Evolutionary conservation across 2,888 invertebrate species (phyloP).

Genomic region (Idaea dimidiata): DNA sequence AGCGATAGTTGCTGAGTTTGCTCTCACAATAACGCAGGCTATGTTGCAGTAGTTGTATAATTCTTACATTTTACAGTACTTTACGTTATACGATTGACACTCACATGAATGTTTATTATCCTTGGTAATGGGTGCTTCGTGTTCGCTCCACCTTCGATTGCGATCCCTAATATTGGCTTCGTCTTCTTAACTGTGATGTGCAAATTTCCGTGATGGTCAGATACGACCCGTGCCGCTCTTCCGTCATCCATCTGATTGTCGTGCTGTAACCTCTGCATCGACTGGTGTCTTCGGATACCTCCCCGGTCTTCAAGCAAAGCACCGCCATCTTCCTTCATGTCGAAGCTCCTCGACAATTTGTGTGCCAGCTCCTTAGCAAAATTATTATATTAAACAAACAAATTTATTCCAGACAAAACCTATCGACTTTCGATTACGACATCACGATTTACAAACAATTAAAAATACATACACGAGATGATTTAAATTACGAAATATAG

Average conservation of each 20-base stretch:
- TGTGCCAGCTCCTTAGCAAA: conserved; percentile 89
- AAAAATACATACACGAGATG: conserved; percentile 32
- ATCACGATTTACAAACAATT: conserved; percentile 10
- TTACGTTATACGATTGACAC: conserved; percentile 38
- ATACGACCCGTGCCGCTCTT: conserved; percentile 84
- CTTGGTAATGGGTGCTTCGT: conserved; percentile 96
- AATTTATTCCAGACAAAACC: not conserved
- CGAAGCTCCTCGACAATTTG: conserved; percentile 92
- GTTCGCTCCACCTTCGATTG: conserved; percentile 98
- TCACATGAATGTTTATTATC: conserved; percentile 97
- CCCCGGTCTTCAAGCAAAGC: conserved; percentile 84
- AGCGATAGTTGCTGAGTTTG: conserved; percentile 17
- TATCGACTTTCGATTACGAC: not conserved
- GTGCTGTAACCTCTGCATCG: conserved; percentile 87
- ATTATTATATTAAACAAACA: conserved; percentile 16
- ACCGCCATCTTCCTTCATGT: conserved; percentile 92
- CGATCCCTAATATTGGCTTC: conserved; percentile 96
- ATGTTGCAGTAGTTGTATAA: not conserved
- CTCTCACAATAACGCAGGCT: conserved; percentile 15
- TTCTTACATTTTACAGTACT: not conserved
- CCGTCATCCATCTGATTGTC: conserved; percentile 76
- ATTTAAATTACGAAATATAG: conserved; percentile 24
- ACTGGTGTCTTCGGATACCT: conserved; percentile 87
- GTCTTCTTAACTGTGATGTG: conserved; percentile 95
- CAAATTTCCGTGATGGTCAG: conserved; percentile 93